These are phyloP conservation scores for Uria lomvia DNA, from an alignment of 2,113 vertebrate species.

Conservation along the genomic window DNA sequence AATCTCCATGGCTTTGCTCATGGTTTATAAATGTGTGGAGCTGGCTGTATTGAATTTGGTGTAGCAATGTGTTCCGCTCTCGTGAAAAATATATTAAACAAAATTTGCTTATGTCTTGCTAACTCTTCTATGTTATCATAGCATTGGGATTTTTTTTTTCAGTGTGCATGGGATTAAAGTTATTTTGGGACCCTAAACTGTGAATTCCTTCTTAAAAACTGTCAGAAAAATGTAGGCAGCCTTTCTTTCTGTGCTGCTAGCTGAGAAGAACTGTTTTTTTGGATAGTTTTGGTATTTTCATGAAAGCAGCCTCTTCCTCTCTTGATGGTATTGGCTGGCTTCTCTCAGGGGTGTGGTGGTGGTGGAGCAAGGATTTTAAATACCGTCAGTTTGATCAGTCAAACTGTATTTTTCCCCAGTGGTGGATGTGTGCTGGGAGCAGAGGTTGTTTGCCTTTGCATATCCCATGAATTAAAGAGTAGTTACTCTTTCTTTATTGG, in stretches of 20 bases:
- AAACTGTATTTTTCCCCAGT: background rate
- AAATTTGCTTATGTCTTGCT: conserved; percentile 1
- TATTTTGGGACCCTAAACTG: conserved; percentile 34
- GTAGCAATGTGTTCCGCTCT: background rate
- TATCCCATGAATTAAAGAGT: background rate
- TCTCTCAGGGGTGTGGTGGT: background rate
- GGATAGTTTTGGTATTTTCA: background rate
- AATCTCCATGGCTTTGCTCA: background rate
- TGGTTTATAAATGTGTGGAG: conserved; percentile 14
- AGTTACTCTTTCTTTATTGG: background rate
- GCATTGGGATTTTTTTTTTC: background rate
- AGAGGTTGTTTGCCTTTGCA: background rate
- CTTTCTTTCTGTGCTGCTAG: background rate
- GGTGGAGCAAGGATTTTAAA: background rate
- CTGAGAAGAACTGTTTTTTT: background rate
- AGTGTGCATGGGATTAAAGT: background rate
- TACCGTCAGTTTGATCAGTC: background rate
- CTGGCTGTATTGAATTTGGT: background rate
- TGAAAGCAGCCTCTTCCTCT: background rate
- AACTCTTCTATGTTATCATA: background rate
- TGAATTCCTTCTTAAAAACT: conserved; percentile 14
- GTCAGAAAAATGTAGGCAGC: background rate
- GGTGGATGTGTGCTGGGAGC: background rate
- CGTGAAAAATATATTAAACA: background rate
- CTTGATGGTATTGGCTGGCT: background rate